Percentiles rank a stretch among this genome's conserved stretches.
These are phyloP conservation scores for Dendroctonus valens DNA, from an alignment of 1,140 invertebrate genomes.

Conservation along the genomic window DNA sequence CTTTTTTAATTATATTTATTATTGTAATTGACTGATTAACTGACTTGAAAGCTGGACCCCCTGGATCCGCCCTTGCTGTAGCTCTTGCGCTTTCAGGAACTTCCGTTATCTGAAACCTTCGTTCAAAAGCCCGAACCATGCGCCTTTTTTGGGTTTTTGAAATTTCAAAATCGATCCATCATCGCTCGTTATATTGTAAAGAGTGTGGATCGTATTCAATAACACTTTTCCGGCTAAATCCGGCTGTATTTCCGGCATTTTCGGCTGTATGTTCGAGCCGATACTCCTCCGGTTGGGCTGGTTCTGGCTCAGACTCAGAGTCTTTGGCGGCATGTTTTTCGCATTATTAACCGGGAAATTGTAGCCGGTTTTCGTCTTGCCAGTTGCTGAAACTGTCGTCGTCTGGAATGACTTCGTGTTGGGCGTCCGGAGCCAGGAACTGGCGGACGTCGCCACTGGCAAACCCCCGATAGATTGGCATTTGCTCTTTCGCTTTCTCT, in stretches of 20 bases:
- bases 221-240: conserved; percentile 48
- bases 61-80: no score
- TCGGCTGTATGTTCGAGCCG: conserved; percentile 47
- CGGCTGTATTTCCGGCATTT: conserved; percentile 50
- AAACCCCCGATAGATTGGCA: conserved; percentile 33
- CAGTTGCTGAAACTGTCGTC: conserved; percentile 39
- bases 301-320: conserved; percentile 38
- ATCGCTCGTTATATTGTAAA: no score
- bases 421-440: conserved; percentile 61
- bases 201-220: no score
- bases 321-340: conserved; percentile 43
- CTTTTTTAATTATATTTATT: no score
- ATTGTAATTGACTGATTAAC: no score
- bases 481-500: conserved; percentile 33
- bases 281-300: conserved; percentile 41
- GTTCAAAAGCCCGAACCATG: no score
- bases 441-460: conserved; percentile 41
- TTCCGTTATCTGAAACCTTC: no score
- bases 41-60: no score
- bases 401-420: conserved; percentile 58
- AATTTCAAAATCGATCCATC: no score
- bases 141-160: no score
- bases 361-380: conserved; percentile 35
- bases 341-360: no score
- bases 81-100: no score